A percentile compares a stretch with the other conserved stretches of the same genome.
Evolutionary conservation across 2,888 invertebrate species (phyloP).

Genomic region (Toxonevra muliebris): DNA sequence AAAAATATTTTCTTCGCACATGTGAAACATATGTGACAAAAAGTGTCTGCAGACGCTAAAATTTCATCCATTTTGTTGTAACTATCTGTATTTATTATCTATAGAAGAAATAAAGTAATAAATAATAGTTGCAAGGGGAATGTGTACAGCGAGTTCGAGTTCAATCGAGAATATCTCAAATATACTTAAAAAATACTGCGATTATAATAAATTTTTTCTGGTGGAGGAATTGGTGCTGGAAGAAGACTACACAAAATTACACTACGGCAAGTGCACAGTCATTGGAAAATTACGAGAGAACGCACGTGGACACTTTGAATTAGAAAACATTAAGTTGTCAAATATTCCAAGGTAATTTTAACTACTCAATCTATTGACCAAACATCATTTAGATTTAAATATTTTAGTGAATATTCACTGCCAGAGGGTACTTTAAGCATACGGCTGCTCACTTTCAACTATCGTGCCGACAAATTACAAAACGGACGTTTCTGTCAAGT

Average conservation of each 20-base stretch:
- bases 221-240: constrained; percentile 55
- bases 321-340: constrained; percentile 52
- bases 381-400: background rate
- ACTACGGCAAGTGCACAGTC: constrained; percentile 55
- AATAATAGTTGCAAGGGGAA: too few species aligned
- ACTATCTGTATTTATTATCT: too few species aligned
- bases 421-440: constrained; percentile 49
- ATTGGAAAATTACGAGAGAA: constrained; percentile 49
- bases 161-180: too few species aligned
- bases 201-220: constrained; percentile 48
- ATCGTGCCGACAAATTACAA: constrained; percentile 32
- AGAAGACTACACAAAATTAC: constrained; percentile 44
- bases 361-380: background rate
- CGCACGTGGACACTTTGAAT: constrained; percentile 33
- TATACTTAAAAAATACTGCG: constrained; percentile 42
- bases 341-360: constrained; percentile 48
- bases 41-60: too few species aligned
- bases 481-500: constrained; percentile 49
- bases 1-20: too few species aligned
- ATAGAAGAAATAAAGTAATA: too few species aligned
- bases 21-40: too few species aligned
- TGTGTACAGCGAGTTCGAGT: too few species aligned
- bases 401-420: constrained; percentile 46
- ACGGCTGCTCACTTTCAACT: constrained; percentile 44
- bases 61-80: too few species aligned